Conservation (phyloP, 1,140 invertebrate genomes). For the Conopomorpha cramerella region DNA sequence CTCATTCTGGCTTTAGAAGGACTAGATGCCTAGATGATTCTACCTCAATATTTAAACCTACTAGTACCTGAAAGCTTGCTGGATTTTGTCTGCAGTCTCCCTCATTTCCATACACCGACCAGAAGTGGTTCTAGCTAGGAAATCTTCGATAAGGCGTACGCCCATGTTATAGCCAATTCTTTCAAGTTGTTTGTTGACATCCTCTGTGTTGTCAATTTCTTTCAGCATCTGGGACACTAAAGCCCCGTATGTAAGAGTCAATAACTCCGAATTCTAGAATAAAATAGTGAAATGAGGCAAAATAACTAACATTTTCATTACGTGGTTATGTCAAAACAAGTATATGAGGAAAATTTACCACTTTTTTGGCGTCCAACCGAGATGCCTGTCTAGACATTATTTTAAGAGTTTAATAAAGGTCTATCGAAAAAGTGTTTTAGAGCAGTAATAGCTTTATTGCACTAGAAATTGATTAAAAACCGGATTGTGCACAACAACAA, state of each 20-base stretch:
- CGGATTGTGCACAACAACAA: neutral
- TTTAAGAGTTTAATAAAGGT: neutral
- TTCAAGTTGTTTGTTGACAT: slow-evolving; percentile 93
- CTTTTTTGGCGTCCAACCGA: slow-evolving; percentile 55
- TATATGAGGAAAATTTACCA: slow-evolving; percentile 38
- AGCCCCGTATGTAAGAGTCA: slow-evolving; percentile 97
- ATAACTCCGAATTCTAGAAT: slow-evolving; percentile 93
- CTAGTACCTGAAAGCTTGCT: slow-evolving; percentile 63
- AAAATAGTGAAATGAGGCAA: no score
- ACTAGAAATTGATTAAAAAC: neutral
- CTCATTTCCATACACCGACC: slow-evolving; percentile 93
- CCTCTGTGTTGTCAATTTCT: slow-evolving; percentile 97
- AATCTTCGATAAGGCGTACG: slow-evolving; percentile 96
- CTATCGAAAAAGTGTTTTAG: neutral
- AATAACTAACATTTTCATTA: no score
- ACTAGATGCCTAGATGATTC: no score
- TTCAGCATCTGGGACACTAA: slow-evolving; percentile 95
- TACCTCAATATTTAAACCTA: neutral
- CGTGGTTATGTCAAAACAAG: no score
- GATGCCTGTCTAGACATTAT: slow-evolving; percentile 53
- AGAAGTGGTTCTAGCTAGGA: slow-evolving; percentile 88
- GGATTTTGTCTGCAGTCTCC: slow-evolving; percentile 97
- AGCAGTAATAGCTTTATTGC: no score
- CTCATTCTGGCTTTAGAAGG: no score
- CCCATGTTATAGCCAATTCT: slow-evolving; percentile 98